Conservation (phyloP, 2,113 vertebrate genomes). For the Burhinus oedicnemus region DNA sequence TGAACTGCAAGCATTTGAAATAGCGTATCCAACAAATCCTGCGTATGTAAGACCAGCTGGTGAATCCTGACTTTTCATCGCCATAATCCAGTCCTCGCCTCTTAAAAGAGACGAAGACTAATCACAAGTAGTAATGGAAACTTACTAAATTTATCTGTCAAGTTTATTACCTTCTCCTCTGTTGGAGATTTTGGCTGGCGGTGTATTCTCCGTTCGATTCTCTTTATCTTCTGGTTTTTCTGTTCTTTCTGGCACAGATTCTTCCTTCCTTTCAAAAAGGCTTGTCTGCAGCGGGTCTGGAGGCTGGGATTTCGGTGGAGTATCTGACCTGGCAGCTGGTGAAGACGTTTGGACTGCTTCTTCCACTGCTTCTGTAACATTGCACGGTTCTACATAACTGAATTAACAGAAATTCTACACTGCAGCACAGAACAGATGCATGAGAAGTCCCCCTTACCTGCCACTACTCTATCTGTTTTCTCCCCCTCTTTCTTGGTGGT, state of each 20-base stretch:
- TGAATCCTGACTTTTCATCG: not conserved
- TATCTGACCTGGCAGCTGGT: conserved; percentile 67
- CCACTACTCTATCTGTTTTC: conserved; percentile 61
- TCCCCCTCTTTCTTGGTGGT: conserved; percentile 77
- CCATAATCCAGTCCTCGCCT: not conserved
- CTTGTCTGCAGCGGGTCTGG: conserved; percentile 60
- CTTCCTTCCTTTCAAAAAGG: conserved; percentile 75
- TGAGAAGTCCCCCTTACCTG: conserved; percentile 44
- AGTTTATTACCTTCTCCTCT: conserved; percentile 74
- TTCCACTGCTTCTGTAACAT: conserved; percentile 75
- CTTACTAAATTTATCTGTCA: not conserved
- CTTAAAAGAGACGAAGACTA: not conserved
- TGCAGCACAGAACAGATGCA: not conserved
- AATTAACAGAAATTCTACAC: not conserved
- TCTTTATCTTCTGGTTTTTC: conserved; percentile 77
- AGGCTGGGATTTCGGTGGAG: conserved; percentile 71
- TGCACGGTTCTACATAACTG: conserved; percentile 18
- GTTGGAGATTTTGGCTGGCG: conserved; percentile 66
- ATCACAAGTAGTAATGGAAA: not conserved
- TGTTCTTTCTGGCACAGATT: conserved; percentile 62
- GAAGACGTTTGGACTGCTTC: conserved; percentile 67
- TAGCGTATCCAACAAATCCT: not conserved
- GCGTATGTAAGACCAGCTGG: not conserved
- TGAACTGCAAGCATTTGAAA: not conserved
- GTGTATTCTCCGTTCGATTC: conserved; percentile 41